phyloP scores from a whole-genome alignment of 1,140 invertebrate genomes.

The Drosophila suzukii region DNA sequence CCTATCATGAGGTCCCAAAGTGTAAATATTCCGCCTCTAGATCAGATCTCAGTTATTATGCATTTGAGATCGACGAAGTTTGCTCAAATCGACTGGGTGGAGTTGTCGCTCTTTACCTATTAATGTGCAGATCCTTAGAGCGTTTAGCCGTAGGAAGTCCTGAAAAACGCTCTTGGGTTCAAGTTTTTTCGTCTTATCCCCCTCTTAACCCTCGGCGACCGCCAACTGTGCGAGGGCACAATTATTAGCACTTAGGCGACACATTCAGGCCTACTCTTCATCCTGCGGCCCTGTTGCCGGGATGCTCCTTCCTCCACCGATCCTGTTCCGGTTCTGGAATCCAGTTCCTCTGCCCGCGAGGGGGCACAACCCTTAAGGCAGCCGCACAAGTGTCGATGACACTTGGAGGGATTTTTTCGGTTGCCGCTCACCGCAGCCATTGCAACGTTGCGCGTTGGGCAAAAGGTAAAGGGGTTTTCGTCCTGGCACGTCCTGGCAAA shows the following conservation, averaged over 20 bases:
- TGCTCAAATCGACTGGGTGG: conserved; percentile 41
- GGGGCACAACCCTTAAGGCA: conserved; percentile 73
- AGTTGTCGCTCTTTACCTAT: conserved; percentile 12
- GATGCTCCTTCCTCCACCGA: conserved; percentile 10
- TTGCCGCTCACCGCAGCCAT: conserved; percentile 54
- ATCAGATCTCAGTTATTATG: conserved; percentile 38
- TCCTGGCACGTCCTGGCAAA: conserved; percentile 71
- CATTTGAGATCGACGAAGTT: conserved; percentile 33
- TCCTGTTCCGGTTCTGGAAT: conserved; percentile 20
- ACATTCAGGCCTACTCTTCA: conserved; percentile 54
- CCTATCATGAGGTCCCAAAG: conserved; percentile 8
- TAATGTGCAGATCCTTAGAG: conserved; percentile 30
- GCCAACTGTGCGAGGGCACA: conserved; percentile 75
- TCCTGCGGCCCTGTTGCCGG: conserved; percentile 12
- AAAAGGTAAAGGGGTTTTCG: conserved; percentile 29
- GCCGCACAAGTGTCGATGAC: conserved; percentile 80
- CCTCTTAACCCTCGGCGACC: conserved; percentile 36
- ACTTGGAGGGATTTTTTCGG: conserved; percentile 75
- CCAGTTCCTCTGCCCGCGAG: conserved; percentile 17
- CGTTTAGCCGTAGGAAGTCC: conserved; percentile 15
- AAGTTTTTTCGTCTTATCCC: conserved; percentile 17
- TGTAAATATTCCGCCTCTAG: conserved; percentile 51
- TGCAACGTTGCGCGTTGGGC: conserved; percentile 62
- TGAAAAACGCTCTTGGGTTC: background rate
- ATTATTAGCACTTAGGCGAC: conserved; percentile 82